Percentiles rank a stretch among this genome's conserved stretches.
Conservation (phyloP, 2,797 vertebrate species). For the Onychomys torridus region DNA sequence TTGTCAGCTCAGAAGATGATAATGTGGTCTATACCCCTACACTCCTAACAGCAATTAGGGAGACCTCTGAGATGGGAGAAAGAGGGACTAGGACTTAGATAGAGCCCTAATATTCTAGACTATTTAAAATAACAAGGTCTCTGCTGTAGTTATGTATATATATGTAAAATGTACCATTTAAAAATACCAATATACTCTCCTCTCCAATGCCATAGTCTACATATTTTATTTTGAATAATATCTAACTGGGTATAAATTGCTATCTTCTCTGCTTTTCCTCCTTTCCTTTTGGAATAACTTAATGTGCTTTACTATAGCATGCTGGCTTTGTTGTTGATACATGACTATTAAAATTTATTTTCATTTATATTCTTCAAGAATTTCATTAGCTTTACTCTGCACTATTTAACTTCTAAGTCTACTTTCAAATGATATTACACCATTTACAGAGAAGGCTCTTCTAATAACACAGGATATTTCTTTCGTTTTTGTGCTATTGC, state of each 20-base stretch:
- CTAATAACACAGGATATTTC: neutral
- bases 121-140: neutral
- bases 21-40: neutral
- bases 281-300: neutral
- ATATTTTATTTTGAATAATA: neutral
- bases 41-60: neutral
- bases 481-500: neutral
- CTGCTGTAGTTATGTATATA: neutral
- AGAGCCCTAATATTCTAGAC: neutral
- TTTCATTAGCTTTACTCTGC: neutral
- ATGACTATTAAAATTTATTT: neutral
- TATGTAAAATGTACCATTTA: neutral
- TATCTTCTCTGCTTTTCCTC: neutral
- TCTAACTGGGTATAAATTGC: neutral
- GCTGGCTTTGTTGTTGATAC: neutral
- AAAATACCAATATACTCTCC: neutral
- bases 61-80: neutral
- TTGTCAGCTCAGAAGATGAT: neutral
- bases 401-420: neutral
- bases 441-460: neutral
- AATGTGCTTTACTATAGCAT: neutral
- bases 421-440: neutral
- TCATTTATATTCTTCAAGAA: neutral
- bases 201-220: neutral
- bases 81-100: neutral